phyloP scores from a whole-genome alignment of 2,113 vertebrate genomes.

The Aythya baeri region DNA sequence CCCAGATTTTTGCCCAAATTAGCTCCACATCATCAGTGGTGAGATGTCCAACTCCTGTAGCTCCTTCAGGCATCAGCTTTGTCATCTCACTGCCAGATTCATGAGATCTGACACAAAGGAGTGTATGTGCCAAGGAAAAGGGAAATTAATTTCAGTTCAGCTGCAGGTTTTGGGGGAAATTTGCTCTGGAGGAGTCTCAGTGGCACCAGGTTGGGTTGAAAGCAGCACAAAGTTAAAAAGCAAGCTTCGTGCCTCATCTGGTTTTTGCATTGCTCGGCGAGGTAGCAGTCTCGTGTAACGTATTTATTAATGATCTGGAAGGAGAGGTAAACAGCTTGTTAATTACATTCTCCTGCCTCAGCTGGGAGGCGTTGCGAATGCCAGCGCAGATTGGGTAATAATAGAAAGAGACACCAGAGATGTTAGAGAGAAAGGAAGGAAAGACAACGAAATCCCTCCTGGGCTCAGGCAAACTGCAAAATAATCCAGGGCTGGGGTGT shows the following conservation, averaged over 20 bases:
- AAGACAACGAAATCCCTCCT: constrained; percentile 30
- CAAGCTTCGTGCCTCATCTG: background rate
- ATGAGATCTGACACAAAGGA: background rate
- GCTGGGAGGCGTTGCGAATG: constrained; percentile 26
- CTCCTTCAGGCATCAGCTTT: background rate
- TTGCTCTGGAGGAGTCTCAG: background rate
- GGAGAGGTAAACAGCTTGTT: constrained; percentile 66
- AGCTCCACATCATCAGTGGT: background rate
- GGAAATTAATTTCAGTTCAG: background rate
- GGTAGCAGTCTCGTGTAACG: constrained; percentile 23
- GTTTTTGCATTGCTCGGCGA: constrained; percentile 29
- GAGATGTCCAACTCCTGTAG: background rate
- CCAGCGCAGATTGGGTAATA: constrained; percentile 44
- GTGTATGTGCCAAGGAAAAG: background rate
- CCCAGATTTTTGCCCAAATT: background rate
- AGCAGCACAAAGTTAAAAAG: background rate
- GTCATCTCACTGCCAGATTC: background rate
- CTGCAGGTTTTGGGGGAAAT: background rate
- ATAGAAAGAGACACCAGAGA: constrained; percentile 45
- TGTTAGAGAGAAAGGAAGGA: constrained; percentile 17
- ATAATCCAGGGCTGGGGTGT: background rate
- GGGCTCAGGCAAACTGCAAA: background rate
- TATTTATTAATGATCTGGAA: constrained; percentile 62
- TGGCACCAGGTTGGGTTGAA: background rate
- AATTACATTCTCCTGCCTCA: constrained; percentile 60